phyloP scores from a whole-genome alignment of 2,888 invertebrate species.

The Abrostola tripartita region DNA sequence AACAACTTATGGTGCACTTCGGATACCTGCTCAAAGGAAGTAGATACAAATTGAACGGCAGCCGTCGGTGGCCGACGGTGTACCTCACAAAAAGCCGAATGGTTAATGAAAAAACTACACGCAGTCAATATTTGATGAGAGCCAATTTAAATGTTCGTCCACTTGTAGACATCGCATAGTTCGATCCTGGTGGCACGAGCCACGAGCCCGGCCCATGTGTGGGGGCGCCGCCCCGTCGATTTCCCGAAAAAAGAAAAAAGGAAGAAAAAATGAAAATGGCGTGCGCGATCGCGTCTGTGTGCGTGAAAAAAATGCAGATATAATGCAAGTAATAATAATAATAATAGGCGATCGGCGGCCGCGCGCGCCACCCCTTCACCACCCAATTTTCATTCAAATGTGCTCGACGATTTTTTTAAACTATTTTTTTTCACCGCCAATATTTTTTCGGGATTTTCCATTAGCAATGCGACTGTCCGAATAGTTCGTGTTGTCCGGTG shows the following conservation, averaged over 20 bases:
- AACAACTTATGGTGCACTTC: conserved; percentile 40
- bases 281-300: conserved; percentile 74
- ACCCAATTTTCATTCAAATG: conserved; percentile 88
- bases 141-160: conserved; percentile 88
- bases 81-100: conserved; percentile 79
- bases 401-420: conserved; percentile 81
- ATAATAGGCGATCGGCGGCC: conserved; percentile 85
- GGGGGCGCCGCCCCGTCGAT: conserved; percentile 75
- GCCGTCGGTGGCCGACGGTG: conserved; percentile 64
- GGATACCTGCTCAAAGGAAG: conserved; percentile 69
- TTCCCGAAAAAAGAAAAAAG: conserved; percentile 82
- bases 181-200: conserved; percentile 70
- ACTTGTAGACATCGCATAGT: conserved; percentile 88
- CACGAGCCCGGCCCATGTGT: conserved; percentile 67
- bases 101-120: conserved; percentile 87
- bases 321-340: conserved; percentile 88
- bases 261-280: conserved; percentile 85
- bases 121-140: conserved; percentile 88
- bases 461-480: conserved; percentile 81
- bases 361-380: conserved; percentile 76
- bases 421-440: conserved; percentile 79
- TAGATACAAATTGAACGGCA: conserved; percentile 75
- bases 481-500: conserved; percentile 74
- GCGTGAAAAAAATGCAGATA: conserved; percentile 87
- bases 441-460: conserved; percentile 87